Base-by-base conservation (phyloP, 1,140 invertebrate species). In the Heliconius himera region DNA sequence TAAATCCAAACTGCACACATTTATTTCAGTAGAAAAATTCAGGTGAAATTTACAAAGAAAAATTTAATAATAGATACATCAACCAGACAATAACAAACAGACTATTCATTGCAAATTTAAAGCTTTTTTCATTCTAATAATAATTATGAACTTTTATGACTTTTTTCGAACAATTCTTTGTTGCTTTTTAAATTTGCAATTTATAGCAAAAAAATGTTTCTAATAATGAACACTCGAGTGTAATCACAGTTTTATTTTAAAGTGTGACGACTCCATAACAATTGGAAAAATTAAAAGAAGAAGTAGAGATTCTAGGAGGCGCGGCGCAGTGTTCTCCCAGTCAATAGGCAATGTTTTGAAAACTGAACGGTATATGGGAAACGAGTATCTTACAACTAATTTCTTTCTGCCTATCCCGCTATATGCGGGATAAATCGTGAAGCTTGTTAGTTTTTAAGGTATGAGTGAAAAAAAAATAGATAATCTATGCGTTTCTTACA, bases 1-100 rank as follows among this genome's bases (percentile, higher is more conserved):
- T 8, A 77, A 75, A 46, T 84, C 82, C 84, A 87, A 87, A 87
- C 83, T 83, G 76, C 85, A 87, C 81, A 83, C 81, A 78, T 87
- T 84, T 87, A 87, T 84, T 66, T 87, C 80, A 83, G 78, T 81
- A 79, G 72, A 84, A 82, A 83, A 81, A 60, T 74, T 22, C 41
- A 46, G 73, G 73, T 75, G 70, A 60, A 70, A 38, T 66, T 72
- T 77, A 80, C 38, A 78, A 56, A 74, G 38, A 79, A 51, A 38
- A 66, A 73, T n/a, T 29, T 66, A 66, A 66, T 66, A 66, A 11
- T 8, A n/a, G n/a, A 60, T n/a, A 66, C 22, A 66, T 66, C 60
- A 66, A 66, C 56, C 56, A 60, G 56, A 60, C 9, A 60, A 36
- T 33, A 66, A 33, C 9, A 54, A 78, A 78, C 72, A 79, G 77